Evolutionary conservation across 2,797 vertebrate genomes (phyloP).

Genomic region (Champsocephalus esox): DNA sequence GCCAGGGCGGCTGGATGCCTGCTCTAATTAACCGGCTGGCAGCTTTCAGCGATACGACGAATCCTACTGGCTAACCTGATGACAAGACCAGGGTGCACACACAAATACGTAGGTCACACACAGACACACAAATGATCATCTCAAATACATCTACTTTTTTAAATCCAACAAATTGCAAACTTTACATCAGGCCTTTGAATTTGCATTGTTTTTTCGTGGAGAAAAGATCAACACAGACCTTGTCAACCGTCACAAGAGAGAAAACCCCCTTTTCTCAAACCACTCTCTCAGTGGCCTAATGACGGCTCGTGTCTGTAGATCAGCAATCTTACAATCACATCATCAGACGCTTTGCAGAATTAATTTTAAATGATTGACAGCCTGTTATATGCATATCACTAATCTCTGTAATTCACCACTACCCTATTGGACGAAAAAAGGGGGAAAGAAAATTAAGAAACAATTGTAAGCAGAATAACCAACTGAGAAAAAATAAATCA

Average conservation of each 20-base stretch:
- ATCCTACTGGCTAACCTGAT: slow-evolving; percentile 66
- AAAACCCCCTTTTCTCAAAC: slow-evolving; percentile 49
- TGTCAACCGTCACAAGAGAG: slow-evolving; percentile 22
- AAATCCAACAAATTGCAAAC: slow-evolving; percentile 5
- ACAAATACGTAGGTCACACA: slow-evolving; percentile 29
- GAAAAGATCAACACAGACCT: slow-evolving; percentile 13
- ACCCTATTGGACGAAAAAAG: slow-evolving; percentile 54
- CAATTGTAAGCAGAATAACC: slow-evolving; percentile 34
- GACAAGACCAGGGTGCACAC: slow-evolving; percentile 56
- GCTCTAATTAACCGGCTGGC: slow-evolving; percentile 83
- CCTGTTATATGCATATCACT: slow-evolving; percentile 81
- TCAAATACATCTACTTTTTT: neutral
- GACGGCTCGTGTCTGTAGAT: slow-evolving; percentile 63
- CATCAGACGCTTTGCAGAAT: slow-evolving; percentile 77
- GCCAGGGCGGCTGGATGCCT: slow-evolving; percentile 73
- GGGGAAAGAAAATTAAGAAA: slow-evolving; percentile 65
- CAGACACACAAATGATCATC: slow-evolving; percentile 28
- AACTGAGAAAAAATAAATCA: neutral
- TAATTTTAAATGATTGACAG: slow-evolving; percentile 87
- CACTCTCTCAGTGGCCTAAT: slow-evolving; percentile 64
- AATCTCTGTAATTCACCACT: slow-evolving; percentile 79
- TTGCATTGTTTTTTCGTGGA: neutral
- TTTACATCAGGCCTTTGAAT: slow-evolving; percentile 11
- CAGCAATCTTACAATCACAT: slow-evolving; percentile 76
- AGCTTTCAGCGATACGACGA: slow-evolving; percentile 70